Percentiles rank a stretch among this genome's conserved stretches.
phyloP scores from a whole-genome alignment of 2,797 vertebrate species.

The Naso thynnoides region DNA sequence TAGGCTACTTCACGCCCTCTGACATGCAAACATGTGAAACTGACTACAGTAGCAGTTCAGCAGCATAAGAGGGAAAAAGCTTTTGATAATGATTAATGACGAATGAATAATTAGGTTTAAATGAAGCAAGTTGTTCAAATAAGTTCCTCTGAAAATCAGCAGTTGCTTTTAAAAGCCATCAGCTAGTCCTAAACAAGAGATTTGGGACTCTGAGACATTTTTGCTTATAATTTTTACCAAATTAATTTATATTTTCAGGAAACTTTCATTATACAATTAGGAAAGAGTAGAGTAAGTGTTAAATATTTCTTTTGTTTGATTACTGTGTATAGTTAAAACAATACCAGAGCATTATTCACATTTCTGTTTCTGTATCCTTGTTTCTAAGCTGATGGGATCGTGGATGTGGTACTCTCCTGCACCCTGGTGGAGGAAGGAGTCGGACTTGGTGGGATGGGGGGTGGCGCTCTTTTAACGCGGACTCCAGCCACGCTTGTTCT shows the following conservation, averaged over 20 bases:
- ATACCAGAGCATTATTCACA: too few species aligned
- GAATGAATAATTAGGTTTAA: not conserved
- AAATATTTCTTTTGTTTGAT: not conserved
- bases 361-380: not conserved
- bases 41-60: too few species aligned
- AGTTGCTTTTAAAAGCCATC: not conserved
- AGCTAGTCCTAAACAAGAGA: not conserved
- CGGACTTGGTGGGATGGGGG: constrained; percentile 67
- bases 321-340: too few species aligned
- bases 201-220: not conserved
- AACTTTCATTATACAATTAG: not conserved
- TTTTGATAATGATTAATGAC: not conserved
- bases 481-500: constrained; percentile 85
- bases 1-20: too few species aligned
- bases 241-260: not conserved
- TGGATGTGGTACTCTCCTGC: constrained; percentile 88
- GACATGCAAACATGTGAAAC: too few species aligned
- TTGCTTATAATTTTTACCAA: not conserved
- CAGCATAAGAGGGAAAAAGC: not conserved
- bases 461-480: constrained; percentile 60
- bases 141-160: not conserved
- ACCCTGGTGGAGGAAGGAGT: constrained; percentile 80
- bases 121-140: not conserved
- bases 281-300: not conserved
- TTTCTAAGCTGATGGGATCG: constrained; percentile 66